Percentiles rank a stretch among this genome's conserved stretches.
Conservation (phyloP, 2,797 vertebrate species). For the Falco biarmicus region DNA sequence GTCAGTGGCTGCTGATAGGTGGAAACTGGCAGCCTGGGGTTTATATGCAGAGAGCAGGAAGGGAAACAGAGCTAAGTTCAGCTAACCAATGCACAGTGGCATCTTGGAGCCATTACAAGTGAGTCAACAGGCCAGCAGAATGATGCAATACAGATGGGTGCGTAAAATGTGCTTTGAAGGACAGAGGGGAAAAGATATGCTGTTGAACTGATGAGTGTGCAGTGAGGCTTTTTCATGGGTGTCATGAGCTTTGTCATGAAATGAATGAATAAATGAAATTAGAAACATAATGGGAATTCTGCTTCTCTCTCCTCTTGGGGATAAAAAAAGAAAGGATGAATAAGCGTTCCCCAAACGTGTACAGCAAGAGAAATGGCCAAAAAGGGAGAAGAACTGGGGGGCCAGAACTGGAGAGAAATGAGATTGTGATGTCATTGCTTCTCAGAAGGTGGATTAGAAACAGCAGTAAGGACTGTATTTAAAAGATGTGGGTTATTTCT, state of each 20-base stretch:
- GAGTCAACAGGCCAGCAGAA: background rate
- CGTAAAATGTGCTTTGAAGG: background rate
- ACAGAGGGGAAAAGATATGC: background rate
- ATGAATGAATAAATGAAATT: background rate
- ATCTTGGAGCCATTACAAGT: background rate
- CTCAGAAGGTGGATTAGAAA: background rate
- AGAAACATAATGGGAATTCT: background rate
- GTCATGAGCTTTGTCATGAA: background rate
- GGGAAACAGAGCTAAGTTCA: background rate
- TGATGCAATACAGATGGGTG: background rate
- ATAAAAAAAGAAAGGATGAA: background rate
- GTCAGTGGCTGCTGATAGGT: background rate
- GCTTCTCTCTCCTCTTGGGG: background rate
- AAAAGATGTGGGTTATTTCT: background rate
- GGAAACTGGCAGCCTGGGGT: background rate
- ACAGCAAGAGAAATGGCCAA: background rate
- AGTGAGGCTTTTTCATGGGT: background rate
- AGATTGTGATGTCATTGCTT: background rate
- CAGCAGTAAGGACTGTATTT: background rate
- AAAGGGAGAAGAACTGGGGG: background rate
- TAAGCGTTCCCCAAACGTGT: fast-evolving
- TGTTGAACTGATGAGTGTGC: background rate
- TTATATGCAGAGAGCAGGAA: background rate
- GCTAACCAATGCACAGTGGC: background rate
- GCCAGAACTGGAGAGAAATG: background rate